These are phyloP conservation scores for Drosophila kambysellisi DNA, from an alignment of 2,888 invertebrate species.

Conservation along the genomic window DNA sequence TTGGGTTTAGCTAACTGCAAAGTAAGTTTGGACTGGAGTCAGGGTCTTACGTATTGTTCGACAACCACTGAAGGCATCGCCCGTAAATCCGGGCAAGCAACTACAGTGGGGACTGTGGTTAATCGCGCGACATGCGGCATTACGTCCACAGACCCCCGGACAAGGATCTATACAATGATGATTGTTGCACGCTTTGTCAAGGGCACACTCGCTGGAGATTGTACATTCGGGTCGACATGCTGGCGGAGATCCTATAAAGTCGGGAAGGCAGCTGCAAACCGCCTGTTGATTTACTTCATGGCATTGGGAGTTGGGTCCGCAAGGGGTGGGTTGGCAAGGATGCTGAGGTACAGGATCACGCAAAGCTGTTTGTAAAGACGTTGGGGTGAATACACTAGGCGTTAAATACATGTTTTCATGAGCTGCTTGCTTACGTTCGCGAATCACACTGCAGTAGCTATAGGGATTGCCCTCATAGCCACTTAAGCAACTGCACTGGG, in stretches of 20 bases:
- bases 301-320: conserved; percentile 89
- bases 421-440: conserved; percentile 85
- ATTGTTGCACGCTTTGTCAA: conserved; percentile 88
- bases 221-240: conserved; percentile 92
- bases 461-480: conserved; percentile 93
- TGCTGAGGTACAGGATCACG: conserved; percentile 83
- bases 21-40: background rate
- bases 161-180: conserved; percentile 90
- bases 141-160: conserved; percentile 90
- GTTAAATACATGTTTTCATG: background rate
- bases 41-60: conserved; percentile 85
- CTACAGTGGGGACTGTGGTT: conserved; percentile 91
- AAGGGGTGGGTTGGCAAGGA: conserved; percentile 88
- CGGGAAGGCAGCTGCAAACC: conserved; percentile 88
- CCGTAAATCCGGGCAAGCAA: conserved; percentile 88
- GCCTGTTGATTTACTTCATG: conserved; percentile 86
- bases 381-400: conserved; percentile 15
- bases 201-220: conserved; percentile 88
- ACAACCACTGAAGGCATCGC: conserved; percentile 89
- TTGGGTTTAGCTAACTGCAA: conserved; percentile 13
- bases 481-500: conserved; percentile 88
- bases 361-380: conserved; percentile 65
- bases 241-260: conserved; percentile 89
- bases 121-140: conserved; percentile 86
- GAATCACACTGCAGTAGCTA: conserved; percentile 86